These are phyloP conservation scores for Autographa pulchrina DNA, from an alignment of 2,888 invertebrate species.

Conservation along the genomic window DNA sequence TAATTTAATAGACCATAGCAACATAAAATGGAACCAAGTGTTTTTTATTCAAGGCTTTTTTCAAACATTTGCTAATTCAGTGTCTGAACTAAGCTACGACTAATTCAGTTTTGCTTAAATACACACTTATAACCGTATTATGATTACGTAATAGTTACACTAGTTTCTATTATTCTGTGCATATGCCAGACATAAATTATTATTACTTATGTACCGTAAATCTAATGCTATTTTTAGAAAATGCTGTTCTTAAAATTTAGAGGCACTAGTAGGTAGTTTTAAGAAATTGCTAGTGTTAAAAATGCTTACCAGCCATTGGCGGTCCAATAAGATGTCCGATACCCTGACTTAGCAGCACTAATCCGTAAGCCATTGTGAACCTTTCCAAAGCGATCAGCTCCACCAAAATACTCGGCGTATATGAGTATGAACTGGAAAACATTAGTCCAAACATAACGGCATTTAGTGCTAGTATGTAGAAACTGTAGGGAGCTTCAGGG, in stretches of 20 bases:
- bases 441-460: slow-evolving; percentile 95
- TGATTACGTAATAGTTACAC: slow-evolving; percentile 18
- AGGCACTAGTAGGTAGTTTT: too few relatives aligned
- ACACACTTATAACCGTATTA: slow-evolving; percentile 22
- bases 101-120: slow-evolving; percentile 31
- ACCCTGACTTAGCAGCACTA: slow-evolving; percentile 96
- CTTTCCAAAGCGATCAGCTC: slow-evolving; percentile 96
- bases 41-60: background rate
- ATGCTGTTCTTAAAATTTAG: too few relatives aligned
- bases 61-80: background rate
- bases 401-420: slow-evolving; percentile 97
- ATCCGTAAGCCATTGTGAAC: slow-evolving; percentile 97
- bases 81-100: slow-evolving; percentile 11
- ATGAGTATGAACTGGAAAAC: slow-evolving; percentile 97
- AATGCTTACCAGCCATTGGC: slow-evolving; percentile 94
- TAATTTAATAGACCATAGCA: background rate
- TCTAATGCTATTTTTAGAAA: background rate
- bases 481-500: slow-evolving; percentile 78
- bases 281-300: too few relatives aligned
- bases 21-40: background rate
- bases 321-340: slow-evolving; percentile 97
- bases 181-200: background rate
- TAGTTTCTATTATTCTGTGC: slow-evolving; percentile 1
- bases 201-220: background rate
- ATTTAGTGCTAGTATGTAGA: slow-evolving; percentile 85